phyloP scores from a whole-genome alignment of 2,113 vertebrate genomes.

The Uropsilus gracilis region DNA sequence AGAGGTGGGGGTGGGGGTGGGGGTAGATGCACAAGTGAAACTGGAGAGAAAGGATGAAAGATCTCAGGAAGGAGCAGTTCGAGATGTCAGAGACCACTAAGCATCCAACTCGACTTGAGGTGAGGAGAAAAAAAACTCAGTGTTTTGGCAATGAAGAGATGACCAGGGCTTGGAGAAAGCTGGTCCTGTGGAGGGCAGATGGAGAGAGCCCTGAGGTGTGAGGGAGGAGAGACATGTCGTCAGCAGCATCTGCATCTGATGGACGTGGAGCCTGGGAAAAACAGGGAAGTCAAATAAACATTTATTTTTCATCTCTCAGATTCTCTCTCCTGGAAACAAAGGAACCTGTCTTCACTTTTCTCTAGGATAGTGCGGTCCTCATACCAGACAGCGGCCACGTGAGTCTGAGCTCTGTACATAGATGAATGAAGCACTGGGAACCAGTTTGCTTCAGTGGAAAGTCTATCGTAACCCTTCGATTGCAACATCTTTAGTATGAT shows the following conservation, averaged over 20 bases:
- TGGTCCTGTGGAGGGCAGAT: not conserved
- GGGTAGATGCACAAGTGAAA: not conserved
- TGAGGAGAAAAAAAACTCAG: not conserved
- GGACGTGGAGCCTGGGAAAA: not conserved
- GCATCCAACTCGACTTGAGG: not conserved
- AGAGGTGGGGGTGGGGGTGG: too few species aligned
- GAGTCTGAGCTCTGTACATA: too few species aligned
- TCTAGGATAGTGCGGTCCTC: not conserved
- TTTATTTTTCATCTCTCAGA: not conserved
- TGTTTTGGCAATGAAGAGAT: not conserved
- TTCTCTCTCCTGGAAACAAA: not conserved
- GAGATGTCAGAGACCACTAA: not conserved
- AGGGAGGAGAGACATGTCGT: accelerated
- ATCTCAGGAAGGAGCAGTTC: not conserved
- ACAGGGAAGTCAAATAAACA: not conserved
- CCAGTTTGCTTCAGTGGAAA: not conserved
- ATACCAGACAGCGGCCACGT: not conserved
- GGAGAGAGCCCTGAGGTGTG: not conserved
- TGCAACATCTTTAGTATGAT: not conserved
- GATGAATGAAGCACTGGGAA: not conserved
- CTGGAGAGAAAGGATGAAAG: not conserved
- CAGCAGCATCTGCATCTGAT: not conserved
- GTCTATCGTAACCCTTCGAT: not conserved
- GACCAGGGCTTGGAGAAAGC: not conserved
- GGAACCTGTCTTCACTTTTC: not conserved